phyloP scores from a whole-genome alignment of 2,113 vertebrate genomes.

The Oryzias curvinotus region DNA sequence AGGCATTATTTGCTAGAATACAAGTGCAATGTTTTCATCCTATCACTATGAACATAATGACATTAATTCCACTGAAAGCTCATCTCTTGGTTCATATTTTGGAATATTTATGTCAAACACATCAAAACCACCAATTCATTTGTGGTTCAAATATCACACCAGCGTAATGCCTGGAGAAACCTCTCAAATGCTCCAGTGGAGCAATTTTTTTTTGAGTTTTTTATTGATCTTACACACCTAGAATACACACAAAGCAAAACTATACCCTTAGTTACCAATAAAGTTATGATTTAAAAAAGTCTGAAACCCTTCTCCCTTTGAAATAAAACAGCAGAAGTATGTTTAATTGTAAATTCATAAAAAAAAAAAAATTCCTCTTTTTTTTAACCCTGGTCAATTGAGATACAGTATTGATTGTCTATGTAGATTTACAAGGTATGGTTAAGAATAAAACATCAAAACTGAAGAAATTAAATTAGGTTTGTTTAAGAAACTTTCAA shows the following conservation, averaged over 20 bases:
- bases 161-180: constrained; percentile 54
- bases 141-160: constrained; percentile 57
- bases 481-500: neutral
- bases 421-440: neutral
- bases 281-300: too few relatives aligned
- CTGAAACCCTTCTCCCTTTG: too few relatives aligned
- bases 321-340: too few relatives aligned
- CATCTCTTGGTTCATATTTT: constrained; percentile 41
- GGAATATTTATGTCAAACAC: constrained; percentile 45
- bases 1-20: neutral
- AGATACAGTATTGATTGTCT: neutral
- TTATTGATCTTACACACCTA: too few relatives aligned
- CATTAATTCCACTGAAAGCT: constrained; percentile 31
- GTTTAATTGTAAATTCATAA: too few relatives aligned
- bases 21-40: constrained; percentile 32
- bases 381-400: too few relatives aligned
- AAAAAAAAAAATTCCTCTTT: too few relatives aligned
- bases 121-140: constrained; percentile 54
- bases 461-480: neutral
- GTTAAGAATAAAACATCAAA: neutral
- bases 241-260: too few relatives aligned
- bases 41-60: constrained; percentile 8
- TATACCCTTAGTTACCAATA: too few relatives aligned
- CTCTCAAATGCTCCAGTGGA: constrained; percentile 69
- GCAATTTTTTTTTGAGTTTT: constrained; percentile 21